Conservation (phyloP, 92 coral and sea anemone genomes). For the Siderastrea radians region DNA sequence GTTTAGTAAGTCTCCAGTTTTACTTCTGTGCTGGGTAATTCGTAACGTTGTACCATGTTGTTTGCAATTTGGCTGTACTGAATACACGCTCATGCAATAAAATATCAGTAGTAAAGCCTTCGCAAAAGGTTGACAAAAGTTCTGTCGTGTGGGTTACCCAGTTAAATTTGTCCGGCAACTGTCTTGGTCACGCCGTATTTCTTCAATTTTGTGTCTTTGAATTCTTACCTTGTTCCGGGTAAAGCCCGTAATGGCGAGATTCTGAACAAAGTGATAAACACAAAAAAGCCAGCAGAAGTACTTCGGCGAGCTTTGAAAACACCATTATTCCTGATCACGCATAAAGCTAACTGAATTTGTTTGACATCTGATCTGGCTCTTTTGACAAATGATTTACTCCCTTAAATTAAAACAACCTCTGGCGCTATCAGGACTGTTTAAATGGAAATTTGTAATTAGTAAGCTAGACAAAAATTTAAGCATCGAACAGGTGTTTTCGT, state of each 20-base stretch:
- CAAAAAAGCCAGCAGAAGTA: not conserved
- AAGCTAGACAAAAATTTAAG: not conserved
- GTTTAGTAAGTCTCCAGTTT: no score
- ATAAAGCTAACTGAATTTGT: not conserved
- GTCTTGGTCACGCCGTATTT: not conserved
- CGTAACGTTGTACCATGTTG: not conserved
- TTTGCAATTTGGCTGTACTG: not conserved
- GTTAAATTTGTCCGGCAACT: no score
- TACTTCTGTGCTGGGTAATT: no score
- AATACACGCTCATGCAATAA: not conserved
- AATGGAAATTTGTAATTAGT: slow-evolving; percentile 9
- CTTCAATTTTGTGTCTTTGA: not conserved
- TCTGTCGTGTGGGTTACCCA: no score
- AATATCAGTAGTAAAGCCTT: not conserved
- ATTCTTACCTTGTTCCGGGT: slow-evolving; percentile 20
- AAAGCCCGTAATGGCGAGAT: not conserved
- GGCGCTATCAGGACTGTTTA: not conserved
- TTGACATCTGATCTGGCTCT: not conserved
- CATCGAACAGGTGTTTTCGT: not conserved
- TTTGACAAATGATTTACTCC: not conserved
- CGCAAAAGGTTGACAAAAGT: not conserved
- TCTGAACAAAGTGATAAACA: not conserved
- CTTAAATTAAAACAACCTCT: not conserved
- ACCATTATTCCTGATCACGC: slow-evolving; percentile 4
- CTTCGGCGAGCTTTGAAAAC: not conserved